These are phyloP conservation scores for Barbus barbus DNA, from an alignment of 2,113 vertebrate species.

Conservation along the genomic window DNA sequence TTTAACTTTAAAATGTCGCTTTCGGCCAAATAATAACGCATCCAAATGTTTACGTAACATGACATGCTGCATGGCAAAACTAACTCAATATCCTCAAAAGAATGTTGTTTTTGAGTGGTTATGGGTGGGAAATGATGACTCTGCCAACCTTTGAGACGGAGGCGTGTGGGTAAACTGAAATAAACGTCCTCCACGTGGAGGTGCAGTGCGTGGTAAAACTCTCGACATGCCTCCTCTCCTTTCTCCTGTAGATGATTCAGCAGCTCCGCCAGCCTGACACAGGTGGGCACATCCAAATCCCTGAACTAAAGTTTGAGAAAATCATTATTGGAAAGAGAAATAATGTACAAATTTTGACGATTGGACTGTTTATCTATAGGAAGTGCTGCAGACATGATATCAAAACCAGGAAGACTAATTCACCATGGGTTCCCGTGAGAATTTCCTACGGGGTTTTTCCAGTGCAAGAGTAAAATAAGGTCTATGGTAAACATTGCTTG, in stretches of 20 bases:
- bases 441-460: background rate
- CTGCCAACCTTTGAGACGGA: conserved; percentile 78
- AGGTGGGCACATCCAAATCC: conserved; percentile 84
- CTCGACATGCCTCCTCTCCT: conserved; percentile 88
- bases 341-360: background rate
- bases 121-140: conserved; percentile 26
- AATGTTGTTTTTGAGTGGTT: background rate
- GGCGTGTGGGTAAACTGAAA: conserved; percentile 85
- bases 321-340: background rate
- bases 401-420: background rate
- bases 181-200: conserved; percentile 90
- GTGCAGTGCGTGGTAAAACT: conserved; percentile 93
- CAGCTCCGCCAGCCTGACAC: conserved; percentile 82
- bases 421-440: background rate
- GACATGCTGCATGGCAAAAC: background rate
- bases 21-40: too few relatives aligned
- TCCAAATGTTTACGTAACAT: too few relatives aligned
- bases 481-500: background rate
- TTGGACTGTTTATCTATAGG: background rate
- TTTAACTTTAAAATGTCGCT: too few relatives aligned
- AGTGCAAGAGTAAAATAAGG: too few relatives aligned
- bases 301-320: conserved; percentile 80
- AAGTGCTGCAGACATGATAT: background rate
- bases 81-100: background rate
- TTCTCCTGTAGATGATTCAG: conserved; percentile 84